A percentile compares a stretch with the other conserved stretches of the same genome.
These are phyloP conservation scores for Eupithecia abbreviata DNA, from an alignment of 2,888 invertebrate genomes.

Conservation along the genomic window DNA sequence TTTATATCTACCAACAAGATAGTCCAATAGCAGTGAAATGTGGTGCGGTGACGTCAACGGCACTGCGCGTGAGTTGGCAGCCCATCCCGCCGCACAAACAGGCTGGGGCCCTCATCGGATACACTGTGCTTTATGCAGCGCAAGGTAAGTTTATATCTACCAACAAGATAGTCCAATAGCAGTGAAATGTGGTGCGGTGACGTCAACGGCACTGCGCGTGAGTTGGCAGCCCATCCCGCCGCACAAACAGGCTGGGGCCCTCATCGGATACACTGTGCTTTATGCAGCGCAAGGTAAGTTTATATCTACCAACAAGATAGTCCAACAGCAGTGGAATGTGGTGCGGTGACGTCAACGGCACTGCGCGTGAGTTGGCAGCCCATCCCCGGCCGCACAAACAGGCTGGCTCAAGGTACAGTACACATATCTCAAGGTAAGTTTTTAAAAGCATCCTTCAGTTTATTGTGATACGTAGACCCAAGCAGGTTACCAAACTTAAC, in stretches of 20 bases:
- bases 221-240: conserved; percentile 90
- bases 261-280: conserved; percentile 92
- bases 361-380: conserved; percentile 90
- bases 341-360: conserved; percentile 89
- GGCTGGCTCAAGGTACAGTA: too few relatives aligned
- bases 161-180: conserved; percentile 91
- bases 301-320: conserved; percentile 87
- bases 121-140: conserved; percentile 90
- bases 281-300: conserved; percentile 85
- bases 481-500: too few relatives aligned
- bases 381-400: conserved; percentile 85
- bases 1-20: conserved; percentile 84
- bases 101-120: conserved; percentile 92
- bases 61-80: conserved; percentile 90
- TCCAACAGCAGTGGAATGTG: conserved; percentile 89
- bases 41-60: conserved; percentile 89
- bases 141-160: conserved; percentile 61
- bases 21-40: conserved; percentile 90
- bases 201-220: conserved; percentile 90
- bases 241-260: conserved; percentile 89
- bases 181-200: conserved; percentile 89
- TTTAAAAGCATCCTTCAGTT: too few relatives aligned
- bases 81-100: conserved; percentile 88
- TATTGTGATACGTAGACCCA: too few relatives aligned
- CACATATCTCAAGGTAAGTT: too few relatives aligned